Percentiles rank a stretch among this genome's conserved stretches.
Conservation (phyloP, 2,113 vertebrate species). For the Oriolus oriolus region DNA sequence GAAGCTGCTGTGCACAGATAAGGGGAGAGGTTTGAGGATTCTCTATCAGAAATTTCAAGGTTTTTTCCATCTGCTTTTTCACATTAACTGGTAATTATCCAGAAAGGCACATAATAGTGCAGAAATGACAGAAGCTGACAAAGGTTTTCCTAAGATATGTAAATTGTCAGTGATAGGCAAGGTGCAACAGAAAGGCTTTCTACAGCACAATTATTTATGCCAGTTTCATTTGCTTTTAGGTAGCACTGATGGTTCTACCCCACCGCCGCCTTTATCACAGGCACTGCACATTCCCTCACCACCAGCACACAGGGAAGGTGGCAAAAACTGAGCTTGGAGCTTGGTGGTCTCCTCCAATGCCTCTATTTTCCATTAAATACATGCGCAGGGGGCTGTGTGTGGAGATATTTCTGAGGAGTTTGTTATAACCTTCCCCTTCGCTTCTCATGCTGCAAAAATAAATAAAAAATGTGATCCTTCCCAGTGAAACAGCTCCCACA, state of each 20-base stretch:
- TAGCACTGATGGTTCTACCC: slow-evolving; percentile 58
- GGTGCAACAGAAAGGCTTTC: slow-evolving; percentile 74
- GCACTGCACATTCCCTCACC: slow-evolving; percentile 55
- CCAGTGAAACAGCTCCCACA: neutral
- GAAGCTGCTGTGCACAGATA: slow-evolving; percentile 77
- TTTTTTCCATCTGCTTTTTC: slow-evolving; percentile 79
- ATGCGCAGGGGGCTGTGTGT: neutral
- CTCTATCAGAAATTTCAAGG: slow-evolving; percentile 81
- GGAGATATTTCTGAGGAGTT: neutral
- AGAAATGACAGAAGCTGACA: slow-evolving; percentile 80
- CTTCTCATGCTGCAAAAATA: fast-evolving
- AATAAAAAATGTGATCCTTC: neutral
- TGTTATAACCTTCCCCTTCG: neutral
- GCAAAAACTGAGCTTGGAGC: neutral
- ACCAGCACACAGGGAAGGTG: slow-evolving; percentile 7
- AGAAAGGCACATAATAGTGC: slow-evolving; percentile 79
- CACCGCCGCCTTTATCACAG: slow-evolving; percentile 62
- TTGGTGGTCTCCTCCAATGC: slow-evolving; percentile 16
- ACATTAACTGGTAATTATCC: slow-evolving; percentile 83
- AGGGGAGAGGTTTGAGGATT: slow-evolving; percentile 80
- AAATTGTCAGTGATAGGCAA: slow-evolving; percentile 81
- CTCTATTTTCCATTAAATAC: neutral
- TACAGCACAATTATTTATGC: slow-evolving; percentile 77
- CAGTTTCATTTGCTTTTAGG: slow-evolving; percentile 75
- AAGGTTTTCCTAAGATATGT: slow-evolving; percentile 82